These are phyloP conservation scores for Calameuta idolon DNA, from an alignment of 2,888 invertebrate genomes.

Conservation along the genomic window DNA sequence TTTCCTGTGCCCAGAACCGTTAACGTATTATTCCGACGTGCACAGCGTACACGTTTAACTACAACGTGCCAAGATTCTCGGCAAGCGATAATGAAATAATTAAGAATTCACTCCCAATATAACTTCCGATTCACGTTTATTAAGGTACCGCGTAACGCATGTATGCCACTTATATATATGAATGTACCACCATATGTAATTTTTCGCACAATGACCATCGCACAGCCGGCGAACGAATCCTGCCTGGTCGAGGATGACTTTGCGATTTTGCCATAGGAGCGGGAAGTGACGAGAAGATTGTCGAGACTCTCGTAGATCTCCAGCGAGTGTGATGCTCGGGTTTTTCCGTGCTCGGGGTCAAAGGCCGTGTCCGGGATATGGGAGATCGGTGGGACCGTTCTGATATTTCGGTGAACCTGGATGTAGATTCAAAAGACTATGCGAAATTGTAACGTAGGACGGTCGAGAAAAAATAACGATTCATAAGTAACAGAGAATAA, in stretches of 20 bases:
- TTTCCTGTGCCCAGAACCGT: neutral
- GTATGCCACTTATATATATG: too few species aligned
- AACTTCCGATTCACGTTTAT: neutral
- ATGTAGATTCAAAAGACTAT: neutral
- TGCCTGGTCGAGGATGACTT: slow-evolving; percentile 19
- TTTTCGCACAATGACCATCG: neutral
- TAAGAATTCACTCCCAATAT: slow-evolving; percentile 7
- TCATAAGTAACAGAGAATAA: neutral
- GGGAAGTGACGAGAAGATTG: slow-evolving; percentile 16
- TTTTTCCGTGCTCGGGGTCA: slow-evolving; percentile 21
- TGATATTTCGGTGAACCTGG: slow-evolving; percentile 13
- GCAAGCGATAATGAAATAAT: slow-evolving; percentile 21
- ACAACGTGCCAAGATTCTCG: slow-evolving; percentile 20
- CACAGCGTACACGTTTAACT: slow-evolving; percentile 4
- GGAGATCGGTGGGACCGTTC: slow-evolving; percentile 19
- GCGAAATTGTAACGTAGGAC: neutral
- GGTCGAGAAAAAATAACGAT: neutral
- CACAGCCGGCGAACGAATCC: slow-evolving; percentile 2
- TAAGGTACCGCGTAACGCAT: too few species aligned
- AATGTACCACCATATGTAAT: neutral
- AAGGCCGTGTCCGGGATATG: slow-evolving; percentile 24
- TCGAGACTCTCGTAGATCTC: slow-evolving; percentile 4
- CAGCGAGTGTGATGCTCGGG: slow-evolving; percentile 24
- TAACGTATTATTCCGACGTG: neutral
- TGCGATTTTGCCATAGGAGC: slow-evolving; percentile 13